Percentiles rank a stretch among this genome's conserved stretches.
These are phyloP conservation scores for Cynaeus angustus DNA, from an alignment of 2,888 invertebrate species.

Conservation along the genomic window DNA sequence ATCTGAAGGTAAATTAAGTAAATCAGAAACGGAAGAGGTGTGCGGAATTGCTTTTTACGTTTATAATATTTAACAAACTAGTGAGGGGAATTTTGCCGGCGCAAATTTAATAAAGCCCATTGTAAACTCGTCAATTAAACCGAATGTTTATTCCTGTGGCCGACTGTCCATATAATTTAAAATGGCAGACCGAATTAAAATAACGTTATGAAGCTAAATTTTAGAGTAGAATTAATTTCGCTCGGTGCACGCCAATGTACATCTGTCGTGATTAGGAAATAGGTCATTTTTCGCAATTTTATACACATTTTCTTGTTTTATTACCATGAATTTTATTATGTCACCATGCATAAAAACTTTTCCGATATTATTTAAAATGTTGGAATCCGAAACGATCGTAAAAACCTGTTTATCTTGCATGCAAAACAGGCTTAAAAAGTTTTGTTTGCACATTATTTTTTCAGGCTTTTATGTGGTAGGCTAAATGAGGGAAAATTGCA, in stretches of 20 bases:
- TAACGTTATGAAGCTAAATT: slow-evolving; percentile 6
- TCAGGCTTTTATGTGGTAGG: neutral
- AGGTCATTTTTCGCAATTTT: neutral
- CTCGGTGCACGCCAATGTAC: slow-evolving; percentile 1
- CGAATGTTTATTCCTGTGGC: slow-evolving; percentile 6
- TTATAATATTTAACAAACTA: neutral
- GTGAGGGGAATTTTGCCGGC: neutral
- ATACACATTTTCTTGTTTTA: slow-evolving; percentile 4
- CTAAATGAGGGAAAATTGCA: slow-evolving; percentile 1
- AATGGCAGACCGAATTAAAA: slow-evolving; percentile 17
- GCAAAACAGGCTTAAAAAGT: slow-evolving; percentile 17
- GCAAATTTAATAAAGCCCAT: slow-evolving; percentile 17
- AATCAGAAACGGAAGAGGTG: too few species aligned
- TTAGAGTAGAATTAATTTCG: slow-evolving; percentile 10
- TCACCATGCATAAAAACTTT: slow-evolving; percentile 9
- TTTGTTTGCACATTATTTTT: slow-evolving; percentile 23
- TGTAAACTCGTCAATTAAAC: slow-evolving; percentile 12
- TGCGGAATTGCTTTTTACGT: too few species aligned
- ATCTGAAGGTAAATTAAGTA: neutral
- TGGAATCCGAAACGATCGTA: slow-evolving; percentile 8
- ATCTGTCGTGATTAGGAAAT: slow-evolving; percentile 4
- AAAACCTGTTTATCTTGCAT: slow-evolving; percentile 8
- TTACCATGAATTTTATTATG: neutral
- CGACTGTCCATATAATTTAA: slow-evolving; percentile 13
- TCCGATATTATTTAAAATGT: slow-evolving; percentile 16